phyloP scores from a whole-genome alignment of 2,888 invertebrate genomes.

The Sphinx pinastri region DNA sequence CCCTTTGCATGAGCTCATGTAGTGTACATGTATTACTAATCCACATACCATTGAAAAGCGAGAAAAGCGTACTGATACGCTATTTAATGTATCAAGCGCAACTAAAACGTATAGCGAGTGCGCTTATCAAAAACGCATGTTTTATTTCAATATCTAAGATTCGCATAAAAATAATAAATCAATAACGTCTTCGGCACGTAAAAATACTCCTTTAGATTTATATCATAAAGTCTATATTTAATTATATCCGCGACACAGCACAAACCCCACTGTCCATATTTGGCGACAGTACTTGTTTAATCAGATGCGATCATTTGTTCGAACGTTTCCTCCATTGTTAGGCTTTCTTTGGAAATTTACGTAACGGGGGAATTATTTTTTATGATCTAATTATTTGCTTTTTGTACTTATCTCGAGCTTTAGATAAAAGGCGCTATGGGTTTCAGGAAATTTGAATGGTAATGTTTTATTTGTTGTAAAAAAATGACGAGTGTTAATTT shows the following conservation, averaged over 20 bases:
- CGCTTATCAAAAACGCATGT: no score
- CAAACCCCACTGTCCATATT: slow-evolving; percentile 35
- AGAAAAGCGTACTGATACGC: no score
- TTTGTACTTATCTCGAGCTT: neutral
- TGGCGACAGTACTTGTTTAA: slow-evolving; percentile 42
- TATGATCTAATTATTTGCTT: slow-evolving; percentile 19
- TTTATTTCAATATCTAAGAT: no score
- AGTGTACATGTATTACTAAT: no score
- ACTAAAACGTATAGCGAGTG: no score
- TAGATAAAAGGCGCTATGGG: neutral
- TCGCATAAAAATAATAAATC: no score
- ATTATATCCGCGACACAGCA: neutral
- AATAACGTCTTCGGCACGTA: no score
- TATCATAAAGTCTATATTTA: neutral
- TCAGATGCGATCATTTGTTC: slow-evolving; percentile 40
- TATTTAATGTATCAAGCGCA: no score
- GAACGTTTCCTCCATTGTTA: slow-evolving; percentile 27
- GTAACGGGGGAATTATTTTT: slow-evolving; percentile 27
- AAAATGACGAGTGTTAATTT: no score
- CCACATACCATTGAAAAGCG: no score
- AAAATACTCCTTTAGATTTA: neutral
- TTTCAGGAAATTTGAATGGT: neutral
- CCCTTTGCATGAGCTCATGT: no score
- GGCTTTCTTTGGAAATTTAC: slow-evolving; percentile 26
- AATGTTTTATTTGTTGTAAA: neutral